Percentiles rank a stretch among this genome's conserved stretches.
These are phyloP conservation scores for Sesamia inferens DNA, from an alignment of 2,888 invertebrate genomes.

Conservation along the genomic window DNA sequence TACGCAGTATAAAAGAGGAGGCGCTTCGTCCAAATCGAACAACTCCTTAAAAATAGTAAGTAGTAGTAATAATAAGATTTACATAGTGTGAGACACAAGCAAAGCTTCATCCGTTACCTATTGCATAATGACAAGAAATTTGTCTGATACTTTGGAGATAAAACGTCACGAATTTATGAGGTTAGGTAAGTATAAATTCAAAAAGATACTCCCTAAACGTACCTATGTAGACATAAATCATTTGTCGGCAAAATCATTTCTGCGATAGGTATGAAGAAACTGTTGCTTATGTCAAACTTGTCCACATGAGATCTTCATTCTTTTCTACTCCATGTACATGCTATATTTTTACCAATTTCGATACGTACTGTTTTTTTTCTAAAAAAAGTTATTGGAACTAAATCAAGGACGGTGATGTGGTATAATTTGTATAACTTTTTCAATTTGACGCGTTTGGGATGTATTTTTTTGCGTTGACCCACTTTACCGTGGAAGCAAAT, in stretches of 20 bases:
- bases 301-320: constrained; percentile 12
- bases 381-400: constrained; percentile 45
- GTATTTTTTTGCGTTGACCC: constrained; percentile 51
- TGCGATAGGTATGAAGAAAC: neutral
- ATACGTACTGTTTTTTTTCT: constrained; percentile 35
- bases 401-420: constrained; percentile 49
- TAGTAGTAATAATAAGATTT: no score
- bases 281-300: neutral
- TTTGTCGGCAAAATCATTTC: neutral
- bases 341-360: constrained; percentile 44
- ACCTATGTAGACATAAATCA: no score
- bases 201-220: no score
- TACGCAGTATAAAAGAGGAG: no score
- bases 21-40: no score
- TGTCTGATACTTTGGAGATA: no score
- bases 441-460: constrained; percentile 57
- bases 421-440: constrained; percentile 62
- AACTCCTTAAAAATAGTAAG: no score
- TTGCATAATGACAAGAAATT: no score
- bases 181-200: no score
- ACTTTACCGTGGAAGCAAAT: constrained; percentile 36
- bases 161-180: no score
- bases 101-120: no score
- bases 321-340: neutral
- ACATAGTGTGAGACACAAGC: no score